Evolutionary conservation across 2,113 vertebrate genomes (phyloP).

Genomic region (Arothron firmamentum): DNA sequence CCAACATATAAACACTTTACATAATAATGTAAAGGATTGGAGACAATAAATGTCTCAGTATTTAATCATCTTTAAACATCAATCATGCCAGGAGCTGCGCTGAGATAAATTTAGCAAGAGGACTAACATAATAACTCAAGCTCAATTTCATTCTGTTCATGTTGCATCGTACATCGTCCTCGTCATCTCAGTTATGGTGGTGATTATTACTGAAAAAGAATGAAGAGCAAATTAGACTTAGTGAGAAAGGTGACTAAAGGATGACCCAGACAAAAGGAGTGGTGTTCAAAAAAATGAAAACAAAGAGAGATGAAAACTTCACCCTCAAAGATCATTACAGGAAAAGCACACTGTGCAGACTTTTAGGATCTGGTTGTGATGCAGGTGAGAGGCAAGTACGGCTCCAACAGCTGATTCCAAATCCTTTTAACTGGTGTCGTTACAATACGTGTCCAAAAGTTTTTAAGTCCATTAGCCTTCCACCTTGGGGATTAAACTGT

Average conservation of each 20-base stretch:
- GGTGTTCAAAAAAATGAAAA: conserved; percentile 27
- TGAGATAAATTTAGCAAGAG: too few relatives aligned
- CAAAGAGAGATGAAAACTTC: too few relatives aligned
- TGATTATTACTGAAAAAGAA: too few relatives aligned
- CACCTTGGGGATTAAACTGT: conserved; percentile 21
- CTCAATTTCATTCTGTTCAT: too few relatives aligned
- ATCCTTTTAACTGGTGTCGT: conserved; percentile 37
- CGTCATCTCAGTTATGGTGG: too few relatives aligned
- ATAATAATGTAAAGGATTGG: too few relatives aligned
- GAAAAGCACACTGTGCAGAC: neutral
- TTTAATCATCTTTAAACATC: too few relatives aligned
- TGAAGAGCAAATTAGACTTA: neutral
- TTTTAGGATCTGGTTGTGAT: neutral
- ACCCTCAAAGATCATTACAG: conserved; percentile 2
- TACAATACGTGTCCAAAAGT: conserved; percentile 39
- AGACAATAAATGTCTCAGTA: too few relatives aligned
- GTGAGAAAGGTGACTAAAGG: neutral
- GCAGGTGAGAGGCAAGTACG: conserved; percentile 28
- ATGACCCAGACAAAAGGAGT: neutral
- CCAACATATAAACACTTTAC: too few relatives aligned
- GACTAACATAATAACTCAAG: too few relatives aligned
- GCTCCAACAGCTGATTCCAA: conserved; percentile 21
- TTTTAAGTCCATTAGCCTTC: conserved; percentile 38
- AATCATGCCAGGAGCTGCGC: too few relatives aligned
- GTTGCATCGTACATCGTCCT: too few relatives aligned